Conservation (phyloP, 1,140 invertebrate species). For the Cydia strobilella region DNA sequence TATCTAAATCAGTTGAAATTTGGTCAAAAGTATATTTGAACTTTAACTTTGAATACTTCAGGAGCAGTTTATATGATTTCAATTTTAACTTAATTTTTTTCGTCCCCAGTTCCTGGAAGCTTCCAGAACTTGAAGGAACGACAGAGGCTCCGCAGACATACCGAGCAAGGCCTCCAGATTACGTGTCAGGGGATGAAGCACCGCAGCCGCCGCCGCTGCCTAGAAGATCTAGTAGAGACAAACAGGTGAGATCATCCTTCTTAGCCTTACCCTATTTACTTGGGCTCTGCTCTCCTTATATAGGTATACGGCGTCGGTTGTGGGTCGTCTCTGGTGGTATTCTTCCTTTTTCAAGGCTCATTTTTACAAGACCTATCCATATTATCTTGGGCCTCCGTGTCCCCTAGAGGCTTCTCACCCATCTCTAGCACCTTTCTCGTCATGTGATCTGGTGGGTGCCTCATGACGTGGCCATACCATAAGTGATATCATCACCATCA, state of each 20-base stretch:
- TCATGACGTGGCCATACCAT: neutral
- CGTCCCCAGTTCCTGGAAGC: constrained; percentile 53
- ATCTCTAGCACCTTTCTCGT: neutral
- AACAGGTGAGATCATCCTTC: constrained; percentile 45
- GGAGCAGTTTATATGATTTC: no score
- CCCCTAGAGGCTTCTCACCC: neutral
- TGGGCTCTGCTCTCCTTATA: no score
- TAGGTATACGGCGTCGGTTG: no score
- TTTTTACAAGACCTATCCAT: no score
- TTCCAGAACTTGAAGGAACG: constrained; percentile 51
- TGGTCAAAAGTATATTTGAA: no score
- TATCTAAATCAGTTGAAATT: no score
- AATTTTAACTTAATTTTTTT: neutral
- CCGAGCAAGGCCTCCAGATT: constrained; percentile 50
- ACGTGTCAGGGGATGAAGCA: constrained; percentile 58
- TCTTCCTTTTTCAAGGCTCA: neutral
- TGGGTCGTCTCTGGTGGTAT: neutral
- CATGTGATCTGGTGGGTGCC: neutral
- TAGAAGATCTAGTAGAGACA: constrained; percentile 39
- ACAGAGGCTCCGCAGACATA: constrained; percentile 55
- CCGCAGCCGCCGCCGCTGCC: constrained; percentile 55
- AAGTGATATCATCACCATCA: no score
- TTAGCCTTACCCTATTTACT: no score
- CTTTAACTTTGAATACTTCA: no score
- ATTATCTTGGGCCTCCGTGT: neutral